Base-by-base conservation (phyloP, 1,140 invertebrate genomes). In the Zophobas morio region DNA sequence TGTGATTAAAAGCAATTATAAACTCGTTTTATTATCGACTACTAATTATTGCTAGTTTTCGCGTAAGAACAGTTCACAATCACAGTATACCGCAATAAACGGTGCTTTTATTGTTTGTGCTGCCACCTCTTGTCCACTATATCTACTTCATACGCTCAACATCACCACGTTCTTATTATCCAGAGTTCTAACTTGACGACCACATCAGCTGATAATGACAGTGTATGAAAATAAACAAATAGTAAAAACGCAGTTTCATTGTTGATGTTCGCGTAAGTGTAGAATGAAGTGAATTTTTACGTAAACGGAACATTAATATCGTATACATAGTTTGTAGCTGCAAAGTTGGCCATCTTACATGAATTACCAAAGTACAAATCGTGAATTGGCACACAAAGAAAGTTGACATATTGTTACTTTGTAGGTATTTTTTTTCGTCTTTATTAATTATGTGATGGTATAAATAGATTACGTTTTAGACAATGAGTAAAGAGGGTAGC, bases 241-340 rank as follows among this genome's bases (percentile, higher is more conserved):
- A 66, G 6, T 66, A 66, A 66, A 66, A 66, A 66, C 60, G 60
- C 60, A 66, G 39, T 66, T 66, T 66, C 60, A 66, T 66, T 66
- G 60, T 66, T 66, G 60, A 66, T 66, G 37, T 66, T 66, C 39
- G n/a, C 20, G 4, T 40, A 66, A 66, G 60, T 42, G 4, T 39
- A 42, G 39, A 42, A 66, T 42, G 60, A 66, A 66, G 40, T 42
- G 60, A 66, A 32, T 66, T 66, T n/a, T 33, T 6, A 37, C 8
- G 6, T 46, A 39, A 66, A 66, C 5, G 4, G 54, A 35, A 57
- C 5, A 57, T 33, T 35, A 33, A 4, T 4, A 42, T 66, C 20
- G 39, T 42, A 33, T 1, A 66, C 39, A 20, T 20, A 42, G 3
- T 66, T 34, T 47, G 20, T 5, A 42, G 34, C 33, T 42, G 37